Evolutionary conservation across 2,888 invertebrate genomes (phyloP).

Genomic region (Crepidodera aurea): DNA sequence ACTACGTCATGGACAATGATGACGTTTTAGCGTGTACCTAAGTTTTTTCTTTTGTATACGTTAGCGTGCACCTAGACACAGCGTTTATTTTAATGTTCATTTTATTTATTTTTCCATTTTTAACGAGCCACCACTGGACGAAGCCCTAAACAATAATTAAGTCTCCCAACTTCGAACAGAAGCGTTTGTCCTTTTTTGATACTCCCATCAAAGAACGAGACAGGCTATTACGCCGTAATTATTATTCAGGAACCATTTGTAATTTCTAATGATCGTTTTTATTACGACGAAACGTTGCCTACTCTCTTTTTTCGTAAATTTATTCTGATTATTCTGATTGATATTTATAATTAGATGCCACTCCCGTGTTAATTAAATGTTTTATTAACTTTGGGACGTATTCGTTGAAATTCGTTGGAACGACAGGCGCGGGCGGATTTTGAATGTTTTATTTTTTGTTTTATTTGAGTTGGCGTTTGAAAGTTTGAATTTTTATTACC

Average conservation of each 20-base stretch:
- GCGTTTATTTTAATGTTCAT: neutral
- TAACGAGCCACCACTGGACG: neutral
- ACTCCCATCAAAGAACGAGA: neutral
- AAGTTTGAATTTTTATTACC: no score
- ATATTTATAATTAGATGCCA: slow-evolving; percentile 3
- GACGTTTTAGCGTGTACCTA: no score
- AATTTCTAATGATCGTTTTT: slow-evolving; percentile 12
- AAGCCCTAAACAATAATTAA: neutral
- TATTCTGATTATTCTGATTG: neutral
- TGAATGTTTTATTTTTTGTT: neutral
- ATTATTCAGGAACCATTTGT: slow-evolving; percentile 13
- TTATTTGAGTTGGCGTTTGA: neutral
- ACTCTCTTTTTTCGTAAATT: neutral
- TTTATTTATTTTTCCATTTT: neutral
- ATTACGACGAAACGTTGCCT: neutral
- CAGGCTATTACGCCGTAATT: neutral
- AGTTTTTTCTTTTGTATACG: no score
- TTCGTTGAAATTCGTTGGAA: neutral
- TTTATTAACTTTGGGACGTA: neutral
- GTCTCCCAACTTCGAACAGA: neutral
- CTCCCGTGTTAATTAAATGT: slow-evolving; percentile 11
- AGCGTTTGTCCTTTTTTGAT: neutral
- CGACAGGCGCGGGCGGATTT: neutral
- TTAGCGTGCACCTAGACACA: no score
- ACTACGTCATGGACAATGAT: no score